phyloP scores from a whole-genome alignment of 2,113 vertebrate genomes.

The Aptenodytes forsteri region DNA sequence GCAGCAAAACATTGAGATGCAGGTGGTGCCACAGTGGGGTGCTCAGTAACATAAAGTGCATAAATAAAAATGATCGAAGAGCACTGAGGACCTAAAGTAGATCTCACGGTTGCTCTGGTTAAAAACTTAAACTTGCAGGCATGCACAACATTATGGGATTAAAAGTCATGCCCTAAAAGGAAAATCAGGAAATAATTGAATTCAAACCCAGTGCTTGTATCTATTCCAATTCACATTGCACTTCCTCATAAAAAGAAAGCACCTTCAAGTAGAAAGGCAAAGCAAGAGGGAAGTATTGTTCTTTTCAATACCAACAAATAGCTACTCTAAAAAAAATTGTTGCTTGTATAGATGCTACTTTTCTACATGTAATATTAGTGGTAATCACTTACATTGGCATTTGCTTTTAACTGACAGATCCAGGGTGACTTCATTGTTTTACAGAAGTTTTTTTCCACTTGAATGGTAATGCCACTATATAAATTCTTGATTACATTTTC shows the following conservation, averaged over 20 bases:
- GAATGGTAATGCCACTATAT: constrained; percentile 17
- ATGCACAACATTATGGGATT: background rate
- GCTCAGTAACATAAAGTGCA: background rate
- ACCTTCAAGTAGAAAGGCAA: background rate
- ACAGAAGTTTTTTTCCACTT: constrained; percentile 50
- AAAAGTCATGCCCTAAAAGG: background rate
- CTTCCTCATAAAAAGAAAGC: background rate
- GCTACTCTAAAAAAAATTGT: background rate
- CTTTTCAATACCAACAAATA: background rate
- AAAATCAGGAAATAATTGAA: constrained; percentile 15
- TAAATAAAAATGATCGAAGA: background rate
- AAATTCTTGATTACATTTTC: constrained; percentile 64
- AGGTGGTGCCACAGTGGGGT: background rate
- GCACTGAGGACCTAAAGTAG: background rate
- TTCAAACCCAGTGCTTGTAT: background rate
- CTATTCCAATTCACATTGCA: background rate
- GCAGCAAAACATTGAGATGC: background rate
- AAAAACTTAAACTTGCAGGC: background rate
- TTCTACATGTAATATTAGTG: background rate
- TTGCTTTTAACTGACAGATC: constrained; percentile 32
- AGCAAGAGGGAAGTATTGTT: background rate
- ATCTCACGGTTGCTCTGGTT: background rate
- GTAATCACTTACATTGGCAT: background rate
- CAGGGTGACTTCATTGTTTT: constrained; percentile 24
- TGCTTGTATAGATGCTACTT: background rate